Evolutionary conservation across 1,140 invertebrate genomes (phyloP).

Genomic region (Drosophila busckii): DNA sequence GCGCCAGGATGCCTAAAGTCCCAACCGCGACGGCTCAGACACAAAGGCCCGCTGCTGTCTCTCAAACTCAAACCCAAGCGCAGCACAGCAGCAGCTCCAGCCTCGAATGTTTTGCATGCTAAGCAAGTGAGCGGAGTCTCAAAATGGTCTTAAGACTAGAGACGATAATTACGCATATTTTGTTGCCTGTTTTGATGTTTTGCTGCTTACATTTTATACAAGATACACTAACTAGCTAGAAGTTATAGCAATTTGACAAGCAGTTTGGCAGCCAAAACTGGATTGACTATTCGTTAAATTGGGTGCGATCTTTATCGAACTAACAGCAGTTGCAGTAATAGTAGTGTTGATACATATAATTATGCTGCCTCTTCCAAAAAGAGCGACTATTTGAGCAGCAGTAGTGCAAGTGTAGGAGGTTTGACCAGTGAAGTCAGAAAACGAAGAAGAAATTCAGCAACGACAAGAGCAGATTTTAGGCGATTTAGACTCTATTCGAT

Average conservation of each 20-base stretch:
- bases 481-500: no score
- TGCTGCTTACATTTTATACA: constrained; percentile 36
- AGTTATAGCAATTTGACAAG: constrained; percentile 25
- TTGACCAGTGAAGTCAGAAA: no score
- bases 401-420: no score
- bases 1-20: constrained; percentile 59
- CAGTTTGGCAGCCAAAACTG: not conserved
- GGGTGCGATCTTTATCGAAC: no score
- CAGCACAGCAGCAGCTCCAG: constrained; percentile 3
- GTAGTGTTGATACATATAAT: no score
- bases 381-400: no score
- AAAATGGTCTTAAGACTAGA: constrained; percentile 44
- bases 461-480: no score
- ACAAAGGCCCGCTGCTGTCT: constrained; percentile 43
- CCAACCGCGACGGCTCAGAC: constrained; percentile 43
- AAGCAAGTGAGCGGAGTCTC: constrained; percentile 17
- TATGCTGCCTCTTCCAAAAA: no score
- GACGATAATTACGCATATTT: constrained; percentile 74
- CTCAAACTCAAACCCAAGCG: not conserved
- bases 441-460: no score
- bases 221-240: constrained; percentile 4
- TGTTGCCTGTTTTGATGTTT: constrained; percentile 74
- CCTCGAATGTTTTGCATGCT: constrained; percentile 12
- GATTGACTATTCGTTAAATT: not conserved
- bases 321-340: no score